Conservation (phyloP, 2,797 vertebrate species). For the Mus caroli region DNA sequence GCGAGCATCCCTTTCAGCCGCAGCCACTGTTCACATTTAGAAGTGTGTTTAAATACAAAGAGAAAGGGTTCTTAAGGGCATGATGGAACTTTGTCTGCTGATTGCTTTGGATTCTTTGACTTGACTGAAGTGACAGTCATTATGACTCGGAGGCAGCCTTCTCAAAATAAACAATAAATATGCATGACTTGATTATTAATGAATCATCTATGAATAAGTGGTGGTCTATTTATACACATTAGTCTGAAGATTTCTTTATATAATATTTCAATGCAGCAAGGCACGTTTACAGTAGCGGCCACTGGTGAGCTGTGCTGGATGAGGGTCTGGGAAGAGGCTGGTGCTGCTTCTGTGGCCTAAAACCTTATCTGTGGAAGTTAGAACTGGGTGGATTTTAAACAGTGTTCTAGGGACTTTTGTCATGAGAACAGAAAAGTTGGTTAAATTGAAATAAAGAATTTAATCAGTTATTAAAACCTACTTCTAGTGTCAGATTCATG, state of each 20-base stretch:
- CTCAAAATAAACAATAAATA: conserved; percentile 83
- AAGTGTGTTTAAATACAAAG: conserved; percentile 62
- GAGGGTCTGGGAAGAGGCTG: conserved; percentile 38
- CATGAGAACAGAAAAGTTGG: conserved; percentile 41
- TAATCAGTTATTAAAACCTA: conserved; percentile 70
- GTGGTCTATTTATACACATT: conserved; percentile 78
- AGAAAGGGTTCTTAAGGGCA: neutral
- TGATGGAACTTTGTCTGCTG: conserved; percentile 60
- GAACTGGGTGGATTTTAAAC: conserved; percentile 66
- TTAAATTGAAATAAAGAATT: conserved; percentile 69
- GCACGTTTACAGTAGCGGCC: conserved; percentile 18
- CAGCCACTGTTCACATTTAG: conserved; percentile 51
- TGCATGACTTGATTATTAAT: conserved; percentile 81
- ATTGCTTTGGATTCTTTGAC: conserved; percentile 74
- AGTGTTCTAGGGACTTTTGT: conserved; percentile 53
- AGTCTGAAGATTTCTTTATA: conserved; percentile 78
- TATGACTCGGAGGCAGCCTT: conserved; percentile 69
- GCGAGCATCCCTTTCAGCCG: conserved; percentile 32
- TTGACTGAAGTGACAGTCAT: conserved; percentile 75
- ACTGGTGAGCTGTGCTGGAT: conserved; percentile 64
- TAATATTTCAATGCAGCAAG: conserved; percentile 65
- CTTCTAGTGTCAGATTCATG: conserved; percentile 52
- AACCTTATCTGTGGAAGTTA: neutral
- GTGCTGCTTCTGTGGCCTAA: conserved; percentile 35
- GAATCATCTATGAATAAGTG: conserved; percentile 79